Conservation (phyloP, 2,113 vertebrate species). For the Egretta garzetta region DNA sequence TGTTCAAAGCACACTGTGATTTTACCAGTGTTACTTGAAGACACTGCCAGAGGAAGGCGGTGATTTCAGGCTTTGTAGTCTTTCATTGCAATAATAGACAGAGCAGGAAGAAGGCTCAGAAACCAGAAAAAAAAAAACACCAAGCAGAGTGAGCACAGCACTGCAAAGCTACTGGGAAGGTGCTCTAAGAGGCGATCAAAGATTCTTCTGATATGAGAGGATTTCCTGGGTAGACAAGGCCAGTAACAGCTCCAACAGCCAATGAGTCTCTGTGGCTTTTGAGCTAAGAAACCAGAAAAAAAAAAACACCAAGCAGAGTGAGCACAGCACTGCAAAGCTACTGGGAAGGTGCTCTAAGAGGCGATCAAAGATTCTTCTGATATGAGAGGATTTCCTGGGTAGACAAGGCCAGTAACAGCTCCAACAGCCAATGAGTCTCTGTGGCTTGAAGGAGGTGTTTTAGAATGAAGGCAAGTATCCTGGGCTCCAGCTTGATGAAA, state of each 20-base stretch:
- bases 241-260: background rate
- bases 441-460: background rate
- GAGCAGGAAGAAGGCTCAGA: background rate
- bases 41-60: background rate
- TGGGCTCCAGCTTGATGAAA: background rate
- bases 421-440: no score
- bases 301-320: background rate
- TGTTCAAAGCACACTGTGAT: background rate
- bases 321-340: background rate
- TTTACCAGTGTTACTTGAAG: background rate
- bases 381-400: background rate
- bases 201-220: fast-evolving
- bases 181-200: background rate
- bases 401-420: background rate
- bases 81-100: background rate
- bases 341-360: background rate
- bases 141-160: background rate
- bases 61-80: background rate
- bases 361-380: fast-evolving
- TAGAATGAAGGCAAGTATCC: background rate
- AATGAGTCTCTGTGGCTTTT: background rate
- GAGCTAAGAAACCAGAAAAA: no score
- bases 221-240: background rate
- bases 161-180: background rate
- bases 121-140: background rate